These are phyloP conservation scores for Philonicus albiceps DNA, from an alignment of 2,888 invertebrate species.

Conservation along the genomic window DNA sequence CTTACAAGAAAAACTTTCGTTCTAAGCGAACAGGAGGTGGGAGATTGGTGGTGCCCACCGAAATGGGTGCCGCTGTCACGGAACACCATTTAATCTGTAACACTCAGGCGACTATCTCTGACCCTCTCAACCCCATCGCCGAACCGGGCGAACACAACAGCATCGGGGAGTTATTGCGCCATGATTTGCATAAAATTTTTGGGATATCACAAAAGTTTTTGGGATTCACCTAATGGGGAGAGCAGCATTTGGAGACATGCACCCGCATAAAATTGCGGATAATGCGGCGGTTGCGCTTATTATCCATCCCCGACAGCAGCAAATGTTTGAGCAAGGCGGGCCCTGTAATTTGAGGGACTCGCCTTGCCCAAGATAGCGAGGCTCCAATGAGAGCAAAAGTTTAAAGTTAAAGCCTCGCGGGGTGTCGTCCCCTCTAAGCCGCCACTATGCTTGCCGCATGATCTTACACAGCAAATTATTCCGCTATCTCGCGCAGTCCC, in stretches of 20 bases:
- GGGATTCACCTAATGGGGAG: constrained; percentile 5
- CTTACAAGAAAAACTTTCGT: not conserved
- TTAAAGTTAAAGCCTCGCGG: not conserved
- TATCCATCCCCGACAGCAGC: not conserved
- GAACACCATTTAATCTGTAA: constrained; percentile 13
- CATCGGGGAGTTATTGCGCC: not conserved
- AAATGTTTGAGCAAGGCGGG: not conserved
- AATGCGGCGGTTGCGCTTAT: not conserved
- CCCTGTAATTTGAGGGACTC: not conserved
- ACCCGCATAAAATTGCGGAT: constrained; percentile 16
- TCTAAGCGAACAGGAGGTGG: not conserved
- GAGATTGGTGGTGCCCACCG: not conserved
- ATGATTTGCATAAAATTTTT: constrained; percentile 31
- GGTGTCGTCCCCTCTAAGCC: not conserved
- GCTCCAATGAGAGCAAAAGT: not conserved
- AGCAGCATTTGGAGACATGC: not conserved
- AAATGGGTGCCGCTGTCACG: not conserved
- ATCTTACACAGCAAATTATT: not conserved
- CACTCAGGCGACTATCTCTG: not conserved
- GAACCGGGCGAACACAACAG: not conserved
- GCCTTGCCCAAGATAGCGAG: not conserved
- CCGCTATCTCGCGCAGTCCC: not conserved
- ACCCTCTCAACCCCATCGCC: not conserved
- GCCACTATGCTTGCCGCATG: not conserved
- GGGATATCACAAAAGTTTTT: not conserved